Conservation (phyloP, 2,888 invertebrate genomes). For the Drosophila niveifrons region DNA sequence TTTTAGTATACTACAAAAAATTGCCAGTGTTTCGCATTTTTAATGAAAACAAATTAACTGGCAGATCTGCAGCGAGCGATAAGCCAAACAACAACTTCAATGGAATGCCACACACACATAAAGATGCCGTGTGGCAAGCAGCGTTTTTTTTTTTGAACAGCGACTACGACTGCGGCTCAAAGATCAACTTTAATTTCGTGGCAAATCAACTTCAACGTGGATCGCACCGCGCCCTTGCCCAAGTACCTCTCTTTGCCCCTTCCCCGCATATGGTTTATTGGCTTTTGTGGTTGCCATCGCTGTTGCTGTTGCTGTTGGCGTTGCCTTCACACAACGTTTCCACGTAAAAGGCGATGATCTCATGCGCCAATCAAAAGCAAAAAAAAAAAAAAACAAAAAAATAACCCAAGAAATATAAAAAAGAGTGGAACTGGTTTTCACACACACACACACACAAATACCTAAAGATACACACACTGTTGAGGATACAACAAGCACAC, state of each 20-base stretch:
- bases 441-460: constrained; percentile 48
- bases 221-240: constrained; percentile 1
- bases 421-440: constrained; percentile 65
- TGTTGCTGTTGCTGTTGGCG: constrained; percentile 21
- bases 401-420: constrained; percentile 34
- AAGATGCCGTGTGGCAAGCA: constrained; percentile 37
- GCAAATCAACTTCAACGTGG: constrained; percentile 73
- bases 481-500: constrained; percentile 6
- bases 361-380: constrained; percentile 73
- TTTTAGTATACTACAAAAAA: not conserved
- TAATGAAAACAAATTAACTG: constrained; percentile 81
- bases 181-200: constrained; percentile 80
- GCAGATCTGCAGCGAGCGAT: constrained; percentile 69
- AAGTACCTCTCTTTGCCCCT: not conserved
- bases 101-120: constrained; percentile 39
- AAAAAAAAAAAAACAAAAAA: constrained; percentile 26
- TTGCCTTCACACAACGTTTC: constrained; percentile 74
- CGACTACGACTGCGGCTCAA: constrained; percentile 26
- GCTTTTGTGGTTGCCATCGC: constrained; percentile 40
- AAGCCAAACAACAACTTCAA: constrained; percentile 44
- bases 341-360: constrained; percentile 80
- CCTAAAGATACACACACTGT: constrained; percentile 14
- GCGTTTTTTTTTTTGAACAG: constrained; percentile 7
- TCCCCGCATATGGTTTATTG: constrained; percentile 45
- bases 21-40: constrained; percentile 23